phyloP scores from a whole-genome alignment of 1,140 invertebrate genomes.

The Brachionus angularis region DNA sequence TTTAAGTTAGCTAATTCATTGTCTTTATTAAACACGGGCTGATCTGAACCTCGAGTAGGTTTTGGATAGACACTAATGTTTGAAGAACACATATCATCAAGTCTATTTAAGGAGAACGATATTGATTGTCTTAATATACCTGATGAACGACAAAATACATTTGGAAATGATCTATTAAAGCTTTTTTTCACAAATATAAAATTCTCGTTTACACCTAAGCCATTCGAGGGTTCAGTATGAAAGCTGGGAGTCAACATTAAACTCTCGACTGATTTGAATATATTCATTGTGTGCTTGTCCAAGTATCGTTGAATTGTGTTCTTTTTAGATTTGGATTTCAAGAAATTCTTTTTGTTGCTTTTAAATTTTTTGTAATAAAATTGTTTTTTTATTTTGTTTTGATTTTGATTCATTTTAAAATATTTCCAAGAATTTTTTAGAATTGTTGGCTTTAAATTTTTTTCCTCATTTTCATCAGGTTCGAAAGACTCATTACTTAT shows the following conservation, averaged over 20 bases:
- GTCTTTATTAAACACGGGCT: neutral
- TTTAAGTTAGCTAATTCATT: constrained; percentile 2
- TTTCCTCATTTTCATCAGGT: neutral
- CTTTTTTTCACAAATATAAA: constrained; percentile 15
- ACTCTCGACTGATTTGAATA: constrained; percentile 18
- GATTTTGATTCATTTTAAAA: constrained; percentile 16
- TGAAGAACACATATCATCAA: constrained; percentile 17
- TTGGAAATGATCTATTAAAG: constrained; percentile 3
- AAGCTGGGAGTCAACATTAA: neutral
- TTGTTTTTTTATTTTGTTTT: neutral
- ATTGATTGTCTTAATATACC: neutral
- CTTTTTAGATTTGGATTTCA: no score
- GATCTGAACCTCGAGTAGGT: constrained; percentile 8
- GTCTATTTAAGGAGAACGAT: neutral
- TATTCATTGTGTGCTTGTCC: neutral
- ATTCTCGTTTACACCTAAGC: constrained; percentile 32
- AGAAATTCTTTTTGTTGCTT: no score
- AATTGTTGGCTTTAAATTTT: neutral
- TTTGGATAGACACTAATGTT: constrained; percentile 21
- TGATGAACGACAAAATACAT: neutral
- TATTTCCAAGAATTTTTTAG: constrained; percentile 26
- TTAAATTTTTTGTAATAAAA: no score
- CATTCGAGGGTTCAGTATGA: neutral
- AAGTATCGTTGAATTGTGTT: neutral
- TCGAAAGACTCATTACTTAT: constrained; percentile 16